Conservation (phyloP, 1,140 invertebrate species). For the Pteromalus puparum region DNA sequence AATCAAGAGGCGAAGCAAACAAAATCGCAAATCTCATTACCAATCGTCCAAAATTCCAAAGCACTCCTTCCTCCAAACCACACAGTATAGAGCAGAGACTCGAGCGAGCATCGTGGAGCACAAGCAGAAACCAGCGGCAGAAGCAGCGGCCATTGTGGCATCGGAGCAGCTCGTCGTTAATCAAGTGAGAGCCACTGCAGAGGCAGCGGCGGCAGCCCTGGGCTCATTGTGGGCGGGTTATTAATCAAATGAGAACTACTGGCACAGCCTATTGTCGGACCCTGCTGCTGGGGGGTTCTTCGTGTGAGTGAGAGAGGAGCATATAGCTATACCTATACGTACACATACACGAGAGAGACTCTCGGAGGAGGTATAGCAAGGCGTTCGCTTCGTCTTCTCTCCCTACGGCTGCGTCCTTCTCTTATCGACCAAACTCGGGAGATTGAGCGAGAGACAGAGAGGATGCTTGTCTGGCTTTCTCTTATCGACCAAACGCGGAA, state of each 20-base stretch:
- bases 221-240: constrained; percentile 67
- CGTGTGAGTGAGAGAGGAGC: neutral
- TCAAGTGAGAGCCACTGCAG: constrained; percentile 71
- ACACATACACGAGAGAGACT: neutral
- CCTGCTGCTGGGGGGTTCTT: neutral
- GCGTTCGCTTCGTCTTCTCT: neutral
- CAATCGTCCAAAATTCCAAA: neutral
- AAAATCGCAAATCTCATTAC: neutral
- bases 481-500: constrained; percentile 15
- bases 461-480: neutral
- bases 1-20: neutral
- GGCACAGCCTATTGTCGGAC: constrained; percentile 63
- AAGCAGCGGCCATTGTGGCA: constrained; percentile 36
- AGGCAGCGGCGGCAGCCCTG: constrained; percentile 46
- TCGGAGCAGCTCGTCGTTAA: constrained; percentile 60
- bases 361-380: constrained; percentile 9
- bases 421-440: constrained; percentile 12
- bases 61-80: neutral
- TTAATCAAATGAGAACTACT: constrained; percentile 74
- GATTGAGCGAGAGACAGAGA: neutral
- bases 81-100: neutral
- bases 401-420: neutral
- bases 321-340: neutral
- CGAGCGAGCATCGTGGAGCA: neutral
- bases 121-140: neutral